A percentile compares a stretch with the other conserved stretches of the same genome.
phyloP scores from a whole-genome alignment of 1,140 invertebrate genomes.

The Drosophila miranda region DNA sequence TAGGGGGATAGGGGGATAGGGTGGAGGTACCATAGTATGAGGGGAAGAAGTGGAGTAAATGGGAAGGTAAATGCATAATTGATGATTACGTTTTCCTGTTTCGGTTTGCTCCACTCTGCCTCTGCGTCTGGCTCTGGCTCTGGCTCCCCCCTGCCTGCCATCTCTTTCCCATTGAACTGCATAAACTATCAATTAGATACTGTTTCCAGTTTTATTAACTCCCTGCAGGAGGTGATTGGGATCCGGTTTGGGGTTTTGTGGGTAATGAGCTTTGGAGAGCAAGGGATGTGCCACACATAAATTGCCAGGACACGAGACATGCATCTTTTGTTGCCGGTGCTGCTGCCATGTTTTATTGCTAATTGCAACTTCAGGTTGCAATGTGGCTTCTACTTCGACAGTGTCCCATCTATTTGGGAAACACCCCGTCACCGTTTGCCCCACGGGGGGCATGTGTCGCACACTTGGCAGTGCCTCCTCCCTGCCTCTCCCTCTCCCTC shows the following conservation, averaged over 20 bases:
- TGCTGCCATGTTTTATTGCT: constrained; percentile 53
- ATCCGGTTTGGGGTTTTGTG: background rate
- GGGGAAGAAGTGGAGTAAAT: background rate
- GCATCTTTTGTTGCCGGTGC: constrained; percentile 31
- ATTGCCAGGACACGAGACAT: constrained; percentile 13
- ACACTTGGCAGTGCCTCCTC: constrained; percentile 52
- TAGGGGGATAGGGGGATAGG: too few relatives aligned
- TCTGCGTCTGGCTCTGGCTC: too few relatives aligned
- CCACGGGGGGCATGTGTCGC: constrained; percentile 20
- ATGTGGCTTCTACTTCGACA: constrained; percentile 43
- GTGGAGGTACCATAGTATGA: too few relatives aligned
- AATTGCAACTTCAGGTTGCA: constrained; percentile 71
- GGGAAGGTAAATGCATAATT: constrained; percentile 32
- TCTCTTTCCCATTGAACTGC: background rate
- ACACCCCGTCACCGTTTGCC: background rate
- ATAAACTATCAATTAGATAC: constrained; percentile 32
- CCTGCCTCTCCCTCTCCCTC: constrained; percentile 10
- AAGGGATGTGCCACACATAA: constrained; percentile 4
- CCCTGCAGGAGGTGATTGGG: constrained; percentile 3
- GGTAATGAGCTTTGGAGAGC: constrained; percentile 24
- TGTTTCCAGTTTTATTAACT: constrained; percentile 36
- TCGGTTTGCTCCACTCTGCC: background rate
- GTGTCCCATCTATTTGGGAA: constrained; percentile 6
- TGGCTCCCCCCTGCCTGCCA: too few relatives aligned
- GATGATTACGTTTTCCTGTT: constrained; percentile 23